Evolutionary conservation across 2,888 invertebrate genomes (phyloP), one percentile per base, ranked within the genome.

Genomic region (Pyrrhia umbra): DNA sequence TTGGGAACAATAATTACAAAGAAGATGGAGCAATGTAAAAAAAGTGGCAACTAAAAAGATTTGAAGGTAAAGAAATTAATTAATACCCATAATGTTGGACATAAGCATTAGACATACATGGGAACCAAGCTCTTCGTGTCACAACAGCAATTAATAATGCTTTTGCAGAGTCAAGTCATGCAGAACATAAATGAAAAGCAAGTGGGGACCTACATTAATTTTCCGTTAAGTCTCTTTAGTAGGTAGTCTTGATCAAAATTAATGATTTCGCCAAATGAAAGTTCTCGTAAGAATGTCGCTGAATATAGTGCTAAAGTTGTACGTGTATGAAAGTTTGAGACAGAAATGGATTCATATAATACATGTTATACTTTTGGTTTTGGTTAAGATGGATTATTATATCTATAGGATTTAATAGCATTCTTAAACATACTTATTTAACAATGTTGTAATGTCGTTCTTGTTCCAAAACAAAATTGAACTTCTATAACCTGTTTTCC

Each of bases 241-340:
- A 23, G 42, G 10, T 20, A 23, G 42, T 27, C 4, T 21, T 51
- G 23, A 40, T 25, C n/a, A 30, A 64, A 54, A 58, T 55, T 23
- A 52, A 60, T 55, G 57, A 42, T 68, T 42, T 60, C 34, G 40
- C 37, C 1, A 50, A 45, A 70, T 46, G 66, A 70, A 75, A 75
- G 71, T 67, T 54, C 9, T 50, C 8, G 23, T 39, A 37, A 16
- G 8, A 67, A 50, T 75, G 6, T 40, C 3, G 30, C 21, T 25
- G 34, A 20, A 45, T 16, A 47, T 59, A 5, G n/a, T 8, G 5
- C 15, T 3, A 10, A 56, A 47, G 20, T 55, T 20, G 40, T 45
- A 52, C 47, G 51, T 13, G 39, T 25, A 63, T 25, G 50, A 55
- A 69, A 57, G 54, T 27, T 45, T 45, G 42, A 20, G 23, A 34